Evolutionary conservation across 92 coral and sea anemone species (phyloP).

Genomic region (Pocillopora meandrina): DNA sequence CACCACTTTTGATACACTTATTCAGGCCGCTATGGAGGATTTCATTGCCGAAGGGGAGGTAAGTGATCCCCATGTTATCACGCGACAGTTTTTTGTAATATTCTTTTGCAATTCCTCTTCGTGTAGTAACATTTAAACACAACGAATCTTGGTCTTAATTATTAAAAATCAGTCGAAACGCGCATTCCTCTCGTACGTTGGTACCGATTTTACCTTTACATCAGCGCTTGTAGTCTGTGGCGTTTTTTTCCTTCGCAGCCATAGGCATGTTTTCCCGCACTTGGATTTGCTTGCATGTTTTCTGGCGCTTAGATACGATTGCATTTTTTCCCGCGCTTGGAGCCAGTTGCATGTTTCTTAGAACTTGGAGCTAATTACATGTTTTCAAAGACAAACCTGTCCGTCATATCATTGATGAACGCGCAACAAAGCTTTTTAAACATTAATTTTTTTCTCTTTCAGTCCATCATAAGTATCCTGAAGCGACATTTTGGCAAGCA

Average conservation of each 20-base stretch:
- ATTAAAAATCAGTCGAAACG: not conserved
- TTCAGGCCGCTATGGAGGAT: constrained; percentile 81
- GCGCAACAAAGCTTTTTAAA: not conserved
- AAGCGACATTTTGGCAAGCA: constrained; percentile 75
- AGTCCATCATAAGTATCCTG: constrained; percentile 82
- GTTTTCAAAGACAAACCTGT: no score
- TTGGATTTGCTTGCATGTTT: not conserved
- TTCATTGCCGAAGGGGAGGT: constrained; percentile 96
- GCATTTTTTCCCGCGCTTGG: constrained; percentile 17
- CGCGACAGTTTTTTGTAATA: no score
- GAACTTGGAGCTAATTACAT: no score
- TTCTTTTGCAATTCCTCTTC: not conserved
- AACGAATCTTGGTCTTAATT: not conserved
- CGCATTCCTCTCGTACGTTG: not conserved
- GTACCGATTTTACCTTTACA: no score
- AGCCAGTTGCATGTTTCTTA: not conserved
- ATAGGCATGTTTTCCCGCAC: no score
- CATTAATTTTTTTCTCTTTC: not conserved
- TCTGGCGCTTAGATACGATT: not conserved
- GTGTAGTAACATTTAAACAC: not conserved
- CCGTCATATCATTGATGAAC: no score
- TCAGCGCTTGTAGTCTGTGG: no score
- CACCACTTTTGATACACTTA: constrained; percentile 90
- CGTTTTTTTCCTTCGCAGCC: no score
- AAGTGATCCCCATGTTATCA: not conserved